A percentile compares a stretch with the other conserved stretches of the same genome.
These are phyloP conservation scores for Cancer borealis DNA, from an alignment of 2,888 invertebrate genomes.

Conservation along the genomic window DNA sequence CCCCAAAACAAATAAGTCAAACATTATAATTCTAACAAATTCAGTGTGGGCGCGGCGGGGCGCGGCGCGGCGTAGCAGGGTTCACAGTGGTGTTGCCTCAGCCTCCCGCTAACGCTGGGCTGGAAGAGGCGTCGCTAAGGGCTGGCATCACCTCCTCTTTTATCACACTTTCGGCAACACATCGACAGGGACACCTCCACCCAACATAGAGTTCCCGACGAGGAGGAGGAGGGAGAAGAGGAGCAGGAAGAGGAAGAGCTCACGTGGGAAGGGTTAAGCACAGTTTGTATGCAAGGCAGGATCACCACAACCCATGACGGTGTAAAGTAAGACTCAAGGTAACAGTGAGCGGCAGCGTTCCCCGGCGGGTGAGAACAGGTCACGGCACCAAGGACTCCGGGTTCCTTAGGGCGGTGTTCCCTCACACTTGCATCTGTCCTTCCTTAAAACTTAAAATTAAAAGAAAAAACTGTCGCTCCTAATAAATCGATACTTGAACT, in stretches of 20 bases:
- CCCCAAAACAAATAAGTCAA: background rate
- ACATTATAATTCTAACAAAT: background rate
- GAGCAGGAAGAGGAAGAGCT: constrained; percentile 33
- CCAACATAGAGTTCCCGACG: background rate
- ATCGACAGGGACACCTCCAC: background rate
- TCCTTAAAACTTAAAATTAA: background rate
- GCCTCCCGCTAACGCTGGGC: background rate
- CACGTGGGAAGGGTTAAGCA: background rate
- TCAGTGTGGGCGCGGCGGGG: background rate
- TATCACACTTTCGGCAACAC: background rate
- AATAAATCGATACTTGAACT: constrained; percentile 3
- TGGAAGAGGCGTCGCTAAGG: background rate
- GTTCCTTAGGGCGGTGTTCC: too few species aligned
- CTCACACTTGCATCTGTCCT: background rate
- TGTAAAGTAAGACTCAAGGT: too few species aligned
- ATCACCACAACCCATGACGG: background rate
- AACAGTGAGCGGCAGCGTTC: too few species aligned
- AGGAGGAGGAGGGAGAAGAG: constrained; percentile 47
- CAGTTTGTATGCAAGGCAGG: background rate
- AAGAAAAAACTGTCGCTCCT: constrained; percentile 2
- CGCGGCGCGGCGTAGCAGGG: background rate
- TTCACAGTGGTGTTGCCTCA: background rate
- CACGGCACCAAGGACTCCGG: too few species aligned
- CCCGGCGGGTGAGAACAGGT: too few species aligned
- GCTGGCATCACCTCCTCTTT: background rate